phyloP scores from a whole-genome alignment of 2,888 invertebrate genomes.

The Sesia bembeciformis region DNA sequence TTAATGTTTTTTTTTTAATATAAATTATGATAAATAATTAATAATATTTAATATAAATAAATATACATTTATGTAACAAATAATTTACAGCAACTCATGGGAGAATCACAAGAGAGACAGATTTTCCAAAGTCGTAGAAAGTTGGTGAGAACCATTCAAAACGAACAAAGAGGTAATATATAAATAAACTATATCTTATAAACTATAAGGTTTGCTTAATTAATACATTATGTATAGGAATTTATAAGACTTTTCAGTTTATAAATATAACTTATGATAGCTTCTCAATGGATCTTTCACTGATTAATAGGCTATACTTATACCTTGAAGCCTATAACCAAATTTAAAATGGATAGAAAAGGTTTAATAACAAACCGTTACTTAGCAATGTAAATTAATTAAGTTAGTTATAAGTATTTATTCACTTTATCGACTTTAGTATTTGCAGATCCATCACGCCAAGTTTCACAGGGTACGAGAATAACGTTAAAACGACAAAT shows the following conservation, averaged over 20 bases:
- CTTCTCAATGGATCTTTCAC: too few species aligned
- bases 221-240: neutral
- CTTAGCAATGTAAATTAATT: too few species aligned
- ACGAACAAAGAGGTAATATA: constrained; percentile 39
- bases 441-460: neutral
- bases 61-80: neutral
- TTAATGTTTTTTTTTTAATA: too few species aligned
- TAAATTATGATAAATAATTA: too few species aligned
- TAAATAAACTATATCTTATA: neutral
- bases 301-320: too few species aligned
- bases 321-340: too few species aligned
- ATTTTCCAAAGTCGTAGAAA: constrained; percentile 25
- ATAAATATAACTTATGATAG: neutral
- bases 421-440: neutral
- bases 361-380: too few species aligned
- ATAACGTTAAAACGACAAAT: neutral
- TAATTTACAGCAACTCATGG: constrained; percentile 15
- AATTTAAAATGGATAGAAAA: too few species aligned
- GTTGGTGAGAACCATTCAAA: constrained; percentile 21
- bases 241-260: neutral
- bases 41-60: too few species aligned
- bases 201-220: neutral
- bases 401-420: too few species aligned
- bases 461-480: neutral
- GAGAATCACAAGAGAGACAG: constrained; percentile 21